Conservation (phyloP, 2,797 vertebrate genomes). For the Simalia tracyae region DNA sequence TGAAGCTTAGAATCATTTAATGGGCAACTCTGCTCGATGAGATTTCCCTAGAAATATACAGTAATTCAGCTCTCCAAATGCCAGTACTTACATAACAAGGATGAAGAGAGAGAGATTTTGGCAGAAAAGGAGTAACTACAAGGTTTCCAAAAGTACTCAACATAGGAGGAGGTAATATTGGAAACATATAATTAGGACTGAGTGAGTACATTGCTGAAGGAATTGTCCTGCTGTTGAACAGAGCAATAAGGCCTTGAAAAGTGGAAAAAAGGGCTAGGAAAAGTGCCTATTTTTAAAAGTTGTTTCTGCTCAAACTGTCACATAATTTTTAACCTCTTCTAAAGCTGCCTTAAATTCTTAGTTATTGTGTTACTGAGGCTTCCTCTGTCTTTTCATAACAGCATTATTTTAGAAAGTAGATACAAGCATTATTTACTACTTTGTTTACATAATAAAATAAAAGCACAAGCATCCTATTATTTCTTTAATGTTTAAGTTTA, state of each 20-base stretch:
- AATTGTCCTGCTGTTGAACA: no score
- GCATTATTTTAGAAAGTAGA: neutral
- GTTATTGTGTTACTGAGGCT: neutral
- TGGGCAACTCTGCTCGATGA: neutral
- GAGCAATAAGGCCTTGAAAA: no score
- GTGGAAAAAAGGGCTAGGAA: no score
- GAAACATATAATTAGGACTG: no score
- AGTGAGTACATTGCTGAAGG: no score
- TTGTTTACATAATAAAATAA: neutral
- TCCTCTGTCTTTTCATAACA: neutral
- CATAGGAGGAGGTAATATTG: no score
- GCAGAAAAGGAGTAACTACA: no score
- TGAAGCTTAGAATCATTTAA: neutral
- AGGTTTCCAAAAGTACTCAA: no score
- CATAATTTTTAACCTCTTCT: constrained; percentile 9
- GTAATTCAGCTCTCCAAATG: no score
- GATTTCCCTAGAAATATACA: neutral
- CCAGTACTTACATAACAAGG: no score
- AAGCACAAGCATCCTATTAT: neutral
- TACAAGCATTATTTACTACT: neutral
- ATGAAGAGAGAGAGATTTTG: no score
- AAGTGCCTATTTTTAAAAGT: no score
- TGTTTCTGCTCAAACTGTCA: neutral
- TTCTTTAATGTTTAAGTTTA: neutral
- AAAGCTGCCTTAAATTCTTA: neutral